Percentiles rank a stretch among this genome's conserved stretches.
phyloP scores from a whole-genome alignment of 2,113 vertebrate genomes.

The Bubalus kerabau region DNA sequence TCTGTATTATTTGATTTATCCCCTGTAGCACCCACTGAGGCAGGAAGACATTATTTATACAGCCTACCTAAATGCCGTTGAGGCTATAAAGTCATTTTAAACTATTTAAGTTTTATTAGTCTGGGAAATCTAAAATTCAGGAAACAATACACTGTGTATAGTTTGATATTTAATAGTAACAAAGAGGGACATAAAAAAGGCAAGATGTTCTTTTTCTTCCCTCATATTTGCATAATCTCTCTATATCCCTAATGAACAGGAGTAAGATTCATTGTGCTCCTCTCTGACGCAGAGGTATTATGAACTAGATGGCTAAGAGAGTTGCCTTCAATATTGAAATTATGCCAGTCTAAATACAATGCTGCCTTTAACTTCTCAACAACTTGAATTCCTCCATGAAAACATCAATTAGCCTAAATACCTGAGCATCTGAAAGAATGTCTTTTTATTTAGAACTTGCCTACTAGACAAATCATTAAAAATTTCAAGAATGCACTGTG shows the following conservation, averaged over 20 bases:
- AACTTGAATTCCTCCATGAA: slow-evolving; percentile 6
- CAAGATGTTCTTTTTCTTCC: background rate
- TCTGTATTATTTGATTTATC: background rate
- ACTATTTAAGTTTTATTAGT: background rate
- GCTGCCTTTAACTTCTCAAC: background rate
- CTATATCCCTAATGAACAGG: background rate
- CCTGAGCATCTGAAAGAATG: slow-evolving; percentile 33
- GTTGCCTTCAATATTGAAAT: background rate
- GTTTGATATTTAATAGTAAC: background rate
- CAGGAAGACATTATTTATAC: background rate
- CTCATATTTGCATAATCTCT: background rate
- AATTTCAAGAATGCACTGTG: slow-evolving; percentile 45
- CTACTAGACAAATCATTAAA: slow-evolving; percentile 41
- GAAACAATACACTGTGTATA: background rate
- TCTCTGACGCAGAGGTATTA: background rate
- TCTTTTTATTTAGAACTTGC: slow-evolving; percentile 47
- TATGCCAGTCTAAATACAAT: slow-evolving; percentile 7
- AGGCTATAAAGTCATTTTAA: background rate
- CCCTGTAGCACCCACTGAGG: background rate
- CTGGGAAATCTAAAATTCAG: background rate
- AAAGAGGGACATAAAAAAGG: background rate
- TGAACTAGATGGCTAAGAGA: background rate
- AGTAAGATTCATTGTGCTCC: background rate
- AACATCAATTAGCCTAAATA: slow-evolving; percentile 27
- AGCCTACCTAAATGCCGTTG: background rate